phyloP scores from a whole-genome alignment of 2,888 invertebrate genomes.

The Hofmannophila pseudospretella region DNA sequence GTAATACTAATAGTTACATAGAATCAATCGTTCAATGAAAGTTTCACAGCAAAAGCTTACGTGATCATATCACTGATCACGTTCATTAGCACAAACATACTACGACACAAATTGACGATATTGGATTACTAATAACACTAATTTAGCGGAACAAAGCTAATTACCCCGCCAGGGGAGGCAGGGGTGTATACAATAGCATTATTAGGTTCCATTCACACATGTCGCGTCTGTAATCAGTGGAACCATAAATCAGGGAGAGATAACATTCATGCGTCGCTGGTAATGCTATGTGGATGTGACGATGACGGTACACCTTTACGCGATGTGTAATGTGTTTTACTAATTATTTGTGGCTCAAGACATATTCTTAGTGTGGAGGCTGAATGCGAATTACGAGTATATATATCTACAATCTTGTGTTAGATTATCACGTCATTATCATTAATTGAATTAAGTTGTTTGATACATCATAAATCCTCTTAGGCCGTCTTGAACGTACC shows the following conservation, averaged over 20 bases:
- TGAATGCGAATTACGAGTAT: no score
- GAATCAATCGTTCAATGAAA: no score
- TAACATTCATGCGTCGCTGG: conserved; percentile 25
- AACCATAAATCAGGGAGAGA: conserved; percentile 38
- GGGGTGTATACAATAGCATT: conserved; percentile 24
- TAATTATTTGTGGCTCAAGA: no score
- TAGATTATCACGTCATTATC: no score
- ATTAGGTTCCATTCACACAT: conserved; percentile 32
- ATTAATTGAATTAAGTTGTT: no score
- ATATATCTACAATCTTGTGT: no score
- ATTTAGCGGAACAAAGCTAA: conserved; percentile 39
- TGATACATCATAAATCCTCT: no score
- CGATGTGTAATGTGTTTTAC: background rate
- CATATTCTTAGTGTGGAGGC: no score
- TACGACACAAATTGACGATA: conserved; percentile 6
- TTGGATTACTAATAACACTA: conserved; percentile 34
- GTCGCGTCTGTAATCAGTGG: conserved; percentile 23
- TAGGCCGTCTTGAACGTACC: no score
- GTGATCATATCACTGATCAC: no score
- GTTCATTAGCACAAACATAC: background rate
- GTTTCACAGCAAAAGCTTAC: no score
- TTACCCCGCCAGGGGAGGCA: conserved; percentile 25
- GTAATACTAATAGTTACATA: no score
- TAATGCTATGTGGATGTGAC: background rate
- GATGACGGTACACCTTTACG: conserved; percentile 9